Evolutionary conservation across 2,797 vertebrate genomes (phyloP), one percentile per base, ranked within the genome.

Genomic region (Manis javanica): DNA sequence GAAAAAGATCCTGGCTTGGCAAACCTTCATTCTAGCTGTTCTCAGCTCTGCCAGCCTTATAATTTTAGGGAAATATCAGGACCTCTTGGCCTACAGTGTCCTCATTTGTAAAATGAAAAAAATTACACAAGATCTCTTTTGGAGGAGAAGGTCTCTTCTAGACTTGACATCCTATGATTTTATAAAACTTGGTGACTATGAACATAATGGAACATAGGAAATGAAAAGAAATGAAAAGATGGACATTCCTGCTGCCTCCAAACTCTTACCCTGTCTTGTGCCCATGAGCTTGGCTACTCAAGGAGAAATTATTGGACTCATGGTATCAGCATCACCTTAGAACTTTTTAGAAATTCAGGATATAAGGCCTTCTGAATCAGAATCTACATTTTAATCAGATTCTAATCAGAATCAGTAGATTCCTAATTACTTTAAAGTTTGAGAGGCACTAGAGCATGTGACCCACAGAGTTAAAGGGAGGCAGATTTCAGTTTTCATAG

Each of bases 221-320:
- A 78, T 86, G 21, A 42, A 77, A 96, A 37, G 9, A 79, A 86
- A 78, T 86, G 21, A 42, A 77, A 96, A 83, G 23, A 66, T 49
- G 34, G 18, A 19, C 39, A 49, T 15, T 42, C 63, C 21, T 4
- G 5, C 39, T 26, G 5, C 53, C 46, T 88, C 49, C 59, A 84
- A 59, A 81, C 29, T 4, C 51, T 75, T 3, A 49, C 39, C 64
- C 63, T 46, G 46, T 42, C 71, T 57, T 24, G 2, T 2, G 10
- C 19, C 53, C 79, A 49, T 14, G 14, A 69, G 21, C 15, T 84
- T 75, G 3, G 7, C n/a, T 39, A 16, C 6, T 59, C 68, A 26
- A 10, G 11, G 37, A 49, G 49, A 72, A 4, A 7, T 59, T 78
- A 6, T 2, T n/a, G 10, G 57, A 9, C 24, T 61, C 34, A 21